Percentiles rank a stretch among this genome's conserved stretches.
These are phyloP conservation scores for Florisuga fusca DNA, from an alignment of 2,797 vertebrate species.

Conservation along the genomic window DNA sequence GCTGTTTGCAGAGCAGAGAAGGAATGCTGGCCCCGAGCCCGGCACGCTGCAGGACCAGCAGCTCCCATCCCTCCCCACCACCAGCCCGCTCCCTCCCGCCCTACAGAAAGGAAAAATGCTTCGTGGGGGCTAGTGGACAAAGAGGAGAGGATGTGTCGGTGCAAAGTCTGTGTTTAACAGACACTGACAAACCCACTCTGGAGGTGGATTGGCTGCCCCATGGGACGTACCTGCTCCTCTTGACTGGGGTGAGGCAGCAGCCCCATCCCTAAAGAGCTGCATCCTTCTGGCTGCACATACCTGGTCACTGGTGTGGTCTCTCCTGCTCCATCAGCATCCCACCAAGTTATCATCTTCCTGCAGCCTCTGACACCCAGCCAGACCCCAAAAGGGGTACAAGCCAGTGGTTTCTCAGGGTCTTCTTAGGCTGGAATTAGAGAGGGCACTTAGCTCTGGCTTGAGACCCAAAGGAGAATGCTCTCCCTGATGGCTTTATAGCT, in stretches of 20 bases:
- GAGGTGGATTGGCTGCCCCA: accelerated
- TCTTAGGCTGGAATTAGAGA: neutral
- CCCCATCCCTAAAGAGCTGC: neutral
- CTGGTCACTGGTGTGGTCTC: accelerated
- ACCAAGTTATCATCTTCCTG: neutral
- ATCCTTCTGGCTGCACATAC: neutral
- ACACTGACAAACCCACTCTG: accelerated
- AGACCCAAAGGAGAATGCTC: neutral
- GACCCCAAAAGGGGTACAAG: accelerated
- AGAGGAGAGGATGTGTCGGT: neutral
- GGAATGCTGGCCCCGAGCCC: slow-evolving; percentile 32
- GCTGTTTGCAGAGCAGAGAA: slow-evolving; percentile 21
- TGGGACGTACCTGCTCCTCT: neutral
- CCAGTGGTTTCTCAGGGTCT: accelerated
- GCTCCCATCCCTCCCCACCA: neutral
- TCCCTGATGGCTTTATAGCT: neutral
- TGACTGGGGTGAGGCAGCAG: accelerated
- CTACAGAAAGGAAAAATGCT: neutral
- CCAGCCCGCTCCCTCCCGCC: neutral
- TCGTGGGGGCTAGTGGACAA: neutral
- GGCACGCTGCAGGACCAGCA: neutral
- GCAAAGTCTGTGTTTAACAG: neutral
- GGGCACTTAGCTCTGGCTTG: accelerated
- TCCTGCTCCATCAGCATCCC: neutral
- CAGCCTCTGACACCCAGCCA: neutral